Conservation (phyloP, 2,797 vertebrate species). For the Muscicapa comitata region DNA sequence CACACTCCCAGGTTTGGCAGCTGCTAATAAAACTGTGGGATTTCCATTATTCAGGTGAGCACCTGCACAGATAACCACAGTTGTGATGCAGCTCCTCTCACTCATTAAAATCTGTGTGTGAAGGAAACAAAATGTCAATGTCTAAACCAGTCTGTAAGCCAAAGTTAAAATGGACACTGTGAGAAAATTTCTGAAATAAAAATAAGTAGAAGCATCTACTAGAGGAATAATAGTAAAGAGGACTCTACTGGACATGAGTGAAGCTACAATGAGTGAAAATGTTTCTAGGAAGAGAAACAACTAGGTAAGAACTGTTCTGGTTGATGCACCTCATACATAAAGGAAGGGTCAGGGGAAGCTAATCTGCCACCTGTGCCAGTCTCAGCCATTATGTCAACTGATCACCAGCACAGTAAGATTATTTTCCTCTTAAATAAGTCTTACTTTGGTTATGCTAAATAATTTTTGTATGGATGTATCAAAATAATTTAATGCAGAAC, state of each 20-base stretch:
- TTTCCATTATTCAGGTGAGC: not conserved
- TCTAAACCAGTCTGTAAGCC: not conserved
- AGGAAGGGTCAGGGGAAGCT: not conserved
- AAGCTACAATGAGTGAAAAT: not conserved
- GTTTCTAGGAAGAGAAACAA: not conserved
- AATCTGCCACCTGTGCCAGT: not conserved
- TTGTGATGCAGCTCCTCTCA: not conserved
- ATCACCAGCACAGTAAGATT: not conserved
- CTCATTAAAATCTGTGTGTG: accelerated
- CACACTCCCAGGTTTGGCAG: not conserved
- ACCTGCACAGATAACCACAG: not conserved
- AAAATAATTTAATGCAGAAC: not conserved
- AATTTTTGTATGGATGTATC: not conserved
- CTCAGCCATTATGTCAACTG: not conserved
- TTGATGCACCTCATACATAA: not conserved
- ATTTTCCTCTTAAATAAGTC: not conserved
- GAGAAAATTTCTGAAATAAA: not conserved
- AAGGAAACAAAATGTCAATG: accelerated
- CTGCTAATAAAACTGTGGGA: not conserved
- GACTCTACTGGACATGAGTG: accelerated
- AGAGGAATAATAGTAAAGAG: not conserved
- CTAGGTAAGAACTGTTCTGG: accelerated
- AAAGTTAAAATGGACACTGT: not conserved
- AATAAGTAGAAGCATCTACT: not conserved
- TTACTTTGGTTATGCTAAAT: not conserved